Conservation (phyloP, 2,797 vertebrate genomes). For the Gouania willdenowi region DNA sequence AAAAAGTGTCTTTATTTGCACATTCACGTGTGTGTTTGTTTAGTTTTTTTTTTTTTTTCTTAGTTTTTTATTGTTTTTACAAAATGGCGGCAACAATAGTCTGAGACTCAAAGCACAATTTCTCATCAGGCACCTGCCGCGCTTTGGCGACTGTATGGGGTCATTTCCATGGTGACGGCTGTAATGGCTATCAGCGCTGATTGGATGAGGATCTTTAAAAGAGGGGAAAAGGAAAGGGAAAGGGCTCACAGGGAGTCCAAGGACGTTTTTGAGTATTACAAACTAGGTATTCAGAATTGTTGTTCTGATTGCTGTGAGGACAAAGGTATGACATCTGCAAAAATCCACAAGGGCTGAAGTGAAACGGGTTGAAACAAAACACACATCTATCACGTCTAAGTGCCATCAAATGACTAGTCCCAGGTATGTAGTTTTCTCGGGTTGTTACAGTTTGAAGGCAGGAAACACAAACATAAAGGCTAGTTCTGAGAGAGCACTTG, state of each 20-base stretch:
- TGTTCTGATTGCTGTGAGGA: constrained; percentile 46
- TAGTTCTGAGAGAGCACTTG: constrained; percentile 45
- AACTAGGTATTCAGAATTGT: constrained; percentile 47
- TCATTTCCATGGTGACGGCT: constrained; percentile 55
- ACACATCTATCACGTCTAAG: constrained; percentile 45
- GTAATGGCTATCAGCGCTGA: constrained; percentile 53
- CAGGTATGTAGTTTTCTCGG: constrained; percentile 50
- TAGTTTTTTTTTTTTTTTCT: constrained; percentile 8
- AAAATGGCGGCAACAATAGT: constrained; percentile 70
- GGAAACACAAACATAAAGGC: constrained; percentile 59
- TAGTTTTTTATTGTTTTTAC: constrained; percentile 27
- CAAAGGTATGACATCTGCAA: constrained; percentile 48
- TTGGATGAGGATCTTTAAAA: constrained; percentile 40
- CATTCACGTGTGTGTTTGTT: constrained; percentile 53
- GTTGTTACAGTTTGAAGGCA: constrained; percentile 59
- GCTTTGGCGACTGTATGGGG: constrained; percentile 61
- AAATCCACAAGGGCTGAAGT: constrained; percentile 39
- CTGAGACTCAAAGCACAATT: constrained; percentile 65
- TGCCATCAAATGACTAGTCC: constrained; percentile 58
- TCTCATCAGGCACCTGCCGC: constrained; percentile 72
- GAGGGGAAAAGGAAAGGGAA: constrained; percentile 36
- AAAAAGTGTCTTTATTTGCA: constrained; percentile 66
- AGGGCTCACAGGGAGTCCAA: constrained; percentile 39
- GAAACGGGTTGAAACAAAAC: constrained; percentile 45
- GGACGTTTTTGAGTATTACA: constrained; percentile 36